Conservation (phyloP, 2,797 vertebrate species). For the Brachymystax lenok region DNA sequence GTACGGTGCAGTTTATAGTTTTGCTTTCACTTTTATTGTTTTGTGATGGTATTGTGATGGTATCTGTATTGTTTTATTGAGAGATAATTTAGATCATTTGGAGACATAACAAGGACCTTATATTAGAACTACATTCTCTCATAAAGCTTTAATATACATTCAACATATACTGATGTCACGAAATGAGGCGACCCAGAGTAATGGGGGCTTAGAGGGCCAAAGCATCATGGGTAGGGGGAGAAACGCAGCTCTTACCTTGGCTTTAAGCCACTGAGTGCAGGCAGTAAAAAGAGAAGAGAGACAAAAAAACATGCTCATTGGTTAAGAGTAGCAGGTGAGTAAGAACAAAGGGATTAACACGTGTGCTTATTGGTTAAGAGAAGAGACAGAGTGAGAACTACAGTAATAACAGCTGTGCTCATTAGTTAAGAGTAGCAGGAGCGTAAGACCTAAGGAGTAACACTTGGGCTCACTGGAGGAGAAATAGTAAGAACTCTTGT, state of each 20-base stretch:
- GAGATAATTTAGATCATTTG: not conserved
- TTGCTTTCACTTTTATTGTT: not conserved
- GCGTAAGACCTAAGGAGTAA: conserved; percentile 15
- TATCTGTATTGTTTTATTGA: not conserved
- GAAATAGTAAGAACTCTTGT: too few relatives aligned
- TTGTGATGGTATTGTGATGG: not conserved
- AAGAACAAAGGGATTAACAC: conserved; percentile 46
- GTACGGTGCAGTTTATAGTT: not conserved
- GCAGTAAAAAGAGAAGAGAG: conserved; percentile 84
- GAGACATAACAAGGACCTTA: not conserved
- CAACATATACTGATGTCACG: not conserved
- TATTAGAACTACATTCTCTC: not conserved
- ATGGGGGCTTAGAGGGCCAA: conserved; percentile 52
- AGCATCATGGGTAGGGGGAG: conserved; percentile 72
- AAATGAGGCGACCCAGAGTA: not conserved
- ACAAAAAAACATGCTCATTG: conserved; percentile 51
- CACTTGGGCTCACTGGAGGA: too few relatives aligned
- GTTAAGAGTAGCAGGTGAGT: conserved; percentile 34
- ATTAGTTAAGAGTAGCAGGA: conserved; percentile 16
- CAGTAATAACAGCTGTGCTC: conserved; percentile 10
- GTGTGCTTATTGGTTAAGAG: conserved; percentile 51
- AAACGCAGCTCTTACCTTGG: conserved; percentile 92
- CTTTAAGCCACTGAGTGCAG: conserved; percentile 99
- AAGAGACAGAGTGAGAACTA: not conserved
- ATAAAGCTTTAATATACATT: not conserved